phyloP scores from a whole-genome alignment of 2,797 vertebrate genomes.

The Mormyrops attenuatus region DNA sequence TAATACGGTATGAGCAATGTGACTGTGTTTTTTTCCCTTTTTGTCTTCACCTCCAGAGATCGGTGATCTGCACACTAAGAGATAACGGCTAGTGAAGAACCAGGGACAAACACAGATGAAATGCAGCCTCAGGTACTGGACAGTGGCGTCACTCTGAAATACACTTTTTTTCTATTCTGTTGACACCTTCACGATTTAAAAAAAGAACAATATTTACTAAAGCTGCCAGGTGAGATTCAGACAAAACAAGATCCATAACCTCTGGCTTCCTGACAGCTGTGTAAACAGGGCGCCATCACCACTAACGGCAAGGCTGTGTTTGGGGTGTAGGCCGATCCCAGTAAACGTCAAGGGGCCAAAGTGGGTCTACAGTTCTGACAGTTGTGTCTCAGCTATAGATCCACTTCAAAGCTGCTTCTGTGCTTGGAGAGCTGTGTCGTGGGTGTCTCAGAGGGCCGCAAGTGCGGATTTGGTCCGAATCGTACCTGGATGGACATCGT shows the following conservation, averaged over 20 bases:
- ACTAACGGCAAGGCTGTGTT: not conserved
- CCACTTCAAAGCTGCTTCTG: constrained; percentile 5
- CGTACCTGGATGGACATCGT: constrained; percentile 24
- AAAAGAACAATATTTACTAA: not conserved
- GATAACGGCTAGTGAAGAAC: constrained; percentile 28
- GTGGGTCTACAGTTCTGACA: not conserved
- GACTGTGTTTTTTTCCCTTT: not conserved
- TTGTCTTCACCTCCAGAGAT: constrained; percentile 35
- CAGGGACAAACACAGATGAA: constrained; percentile 48
- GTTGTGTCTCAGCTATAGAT: not conserved
- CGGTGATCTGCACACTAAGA: constrained; percentile 32
- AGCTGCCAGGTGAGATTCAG: not conserved
- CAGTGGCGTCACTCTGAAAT: not conserved
- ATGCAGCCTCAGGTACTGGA: constrained; percentile 70
- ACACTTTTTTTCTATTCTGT: not conserved
- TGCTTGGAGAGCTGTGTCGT: not conserved
- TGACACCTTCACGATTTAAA: not conserved
- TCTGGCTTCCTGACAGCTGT: not conserved
- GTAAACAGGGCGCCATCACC: not conserved
- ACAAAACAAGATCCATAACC: not conserved
- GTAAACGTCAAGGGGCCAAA: not conserved
- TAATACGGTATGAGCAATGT: not conserved
- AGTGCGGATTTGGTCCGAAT: not conserved
- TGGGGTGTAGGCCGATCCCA: not conserved
- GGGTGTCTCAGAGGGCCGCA: not conserved